phyloP scores from a whole-genome alignment of 2,888 invertebrate genomes.

The Temnothorax unifasciatus region DNA sequence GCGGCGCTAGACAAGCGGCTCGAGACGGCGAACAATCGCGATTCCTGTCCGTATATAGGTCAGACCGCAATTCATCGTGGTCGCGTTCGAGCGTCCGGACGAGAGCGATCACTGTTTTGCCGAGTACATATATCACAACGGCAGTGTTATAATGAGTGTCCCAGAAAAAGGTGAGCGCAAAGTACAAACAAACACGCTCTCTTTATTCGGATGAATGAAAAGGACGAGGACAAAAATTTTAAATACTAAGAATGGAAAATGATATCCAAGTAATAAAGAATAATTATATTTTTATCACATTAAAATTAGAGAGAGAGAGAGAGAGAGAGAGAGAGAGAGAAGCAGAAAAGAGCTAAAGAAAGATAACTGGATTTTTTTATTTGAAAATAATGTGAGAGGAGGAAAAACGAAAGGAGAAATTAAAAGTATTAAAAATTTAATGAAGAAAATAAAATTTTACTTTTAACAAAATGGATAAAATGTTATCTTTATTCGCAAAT shows the following conservation, averaged over 20 bases:
- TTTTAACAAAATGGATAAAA: background rate
- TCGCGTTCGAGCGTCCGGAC: slow-evolving; percentile 38
- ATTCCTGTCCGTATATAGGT: slow-evolving; percentile 63
- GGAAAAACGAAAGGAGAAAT: background rate
- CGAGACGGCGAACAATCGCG: slow-evolving; percentile 46
- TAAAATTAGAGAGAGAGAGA: background rate
- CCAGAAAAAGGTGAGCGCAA: slow-evolving; percentile 17
- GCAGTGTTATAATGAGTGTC: slow-evolving; percentile 1
- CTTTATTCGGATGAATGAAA: background rate
- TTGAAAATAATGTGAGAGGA: background rate
- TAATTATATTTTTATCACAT: background rate
- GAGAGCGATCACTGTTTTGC: slow-evolving; percentile 47
- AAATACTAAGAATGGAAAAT: background rate
- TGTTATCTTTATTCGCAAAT: background rate
- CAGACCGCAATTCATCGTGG: slow-evolving; percentile 56
- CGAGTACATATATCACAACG: slow-evolving; percentile 25
- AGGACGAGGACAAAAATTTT: background rate
- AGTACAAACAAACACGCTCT: background rate
- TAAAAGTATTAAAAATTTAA: background rate
- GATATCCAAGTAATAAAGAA: background rate
- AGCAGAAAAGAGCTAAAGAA: background rate
- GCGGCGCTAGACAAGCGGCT: slow-evolving; percentile 37
- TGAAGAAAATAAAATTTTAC: background rate
- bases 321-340: background rate
- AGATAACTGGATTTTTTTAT: background rate